Base-by-base conservation (phyloP, 2,888 invertebrate species). In the Drosophila kuntzei region DNA sequence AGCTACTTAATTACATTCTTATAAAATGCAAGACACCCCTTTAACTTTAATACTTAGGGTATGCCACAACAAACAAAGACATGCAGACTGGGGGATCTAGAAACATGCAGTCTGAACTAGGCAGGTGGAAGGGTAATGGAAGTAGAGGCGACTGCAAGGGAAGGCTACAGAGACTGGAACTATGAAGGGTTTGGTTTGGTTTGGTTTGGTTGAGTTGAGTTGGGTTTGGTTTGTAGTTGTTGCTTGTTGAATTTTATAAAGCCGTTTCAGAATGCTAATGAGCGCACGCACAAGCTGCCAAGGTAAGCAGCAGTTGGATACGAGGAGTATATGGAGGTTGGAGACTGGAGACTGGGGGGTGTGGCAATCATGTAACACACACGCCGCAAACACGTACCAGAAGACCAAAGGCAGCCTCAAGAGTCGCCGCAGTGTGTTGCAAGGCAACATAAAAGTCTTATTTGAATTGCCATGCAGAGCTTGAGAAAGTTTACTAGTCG, bases 181-280 rank as follows among this genome's bases (percentile, higher is more conserved):
- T 22, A 25, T 36, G 8, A 20, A 36, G 50, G 41, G 32, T 27
- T 36, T 34, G n/a, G n/a, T n/a, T n/a, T n/a, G 68, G 51, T 27
- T 39, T 27, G 49, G 51, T 62, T 60, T 54, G 49, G 43, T 39
- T 43, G 44, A 53, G 43, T 43, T 43, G 53, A 37, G 55, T 55
- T 69, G 27, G 54, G 16, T 18, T 65, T 41, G 64, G 25, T 50
- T 41, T 57, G 43, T 41, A 20, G 46, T 32, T 47, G 54, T 84
- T 87, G 84, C 84, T 84, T 84, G 89, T 89, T 86, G 89, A 89
- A 84, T 85, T 85, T 85, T 89, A 85, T 85, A 83, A 83, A 83
- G 85, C 89, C 89, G 87, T 81, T 84, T 83, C 77, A 80, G 89
- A 88, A 90, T 87, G 87, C 87, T 90, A 90, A 90, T 90, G 90